phyloP scores from a whole-genome alignment of 1,140 invertebrate species.

The Penaeus chinensis region DNA sequence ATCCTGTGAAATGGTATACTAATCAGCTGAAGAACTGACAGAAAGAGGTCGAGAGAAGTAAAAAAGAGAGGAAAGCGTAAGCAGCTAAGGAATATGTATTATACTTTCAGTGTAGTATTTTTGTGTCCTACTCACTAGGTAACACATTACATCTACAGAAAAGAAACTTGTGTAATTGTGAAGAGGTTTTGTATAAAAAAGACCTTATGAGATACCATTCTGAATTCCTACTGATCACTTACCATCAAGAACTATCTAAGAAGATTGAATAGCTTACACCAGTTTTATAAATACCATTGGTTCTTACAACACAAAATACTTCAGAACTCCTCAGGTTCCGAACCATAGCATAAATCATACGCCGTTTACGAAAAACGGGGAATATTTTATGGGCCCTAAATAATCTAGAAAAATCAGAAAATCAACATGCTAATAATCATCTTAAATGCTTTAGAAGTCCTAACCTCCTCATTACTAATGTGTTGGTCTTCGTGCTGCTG shows the following conservation, averaged over 20 bases:
- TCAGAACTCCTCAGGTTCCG: no score
- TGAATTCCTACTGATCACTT: no score
- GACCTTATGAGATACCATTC: no score
- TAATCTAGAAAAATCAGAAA: neutral
- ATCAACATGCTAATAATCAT: neutral
- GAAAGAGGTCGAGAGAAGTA: neutral
- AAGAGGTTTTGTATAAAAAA: no score
- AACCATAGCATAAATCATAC: no score
- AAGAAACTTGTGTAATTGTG: no score
- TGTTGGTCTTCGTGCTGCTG: conserved; percentile 38
- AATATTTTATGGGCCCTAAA: neutral
- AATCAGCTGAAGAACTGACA: neutral
- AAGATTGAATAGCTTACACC: no score
- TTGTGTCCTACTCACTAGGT: neutral
- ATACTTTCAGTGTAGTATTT: neutral
- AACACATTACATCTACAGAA: neutral
- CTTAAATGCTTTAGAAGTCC: neutral
- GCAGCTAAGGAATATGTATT: neutral
- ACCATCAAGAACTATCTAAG: no score
- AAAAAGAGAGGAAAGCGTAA: neutral
- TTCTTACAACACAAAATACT: neutral
- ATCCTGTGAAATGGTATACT: neutral
- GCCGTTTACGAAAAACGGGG: no score
- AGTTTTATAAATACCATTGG: no score
- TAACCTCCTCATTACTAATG: neutral